Conservation (phyloP, 92 coral and sea anemone genomes). For the Nematostella vectensis region DNA sequence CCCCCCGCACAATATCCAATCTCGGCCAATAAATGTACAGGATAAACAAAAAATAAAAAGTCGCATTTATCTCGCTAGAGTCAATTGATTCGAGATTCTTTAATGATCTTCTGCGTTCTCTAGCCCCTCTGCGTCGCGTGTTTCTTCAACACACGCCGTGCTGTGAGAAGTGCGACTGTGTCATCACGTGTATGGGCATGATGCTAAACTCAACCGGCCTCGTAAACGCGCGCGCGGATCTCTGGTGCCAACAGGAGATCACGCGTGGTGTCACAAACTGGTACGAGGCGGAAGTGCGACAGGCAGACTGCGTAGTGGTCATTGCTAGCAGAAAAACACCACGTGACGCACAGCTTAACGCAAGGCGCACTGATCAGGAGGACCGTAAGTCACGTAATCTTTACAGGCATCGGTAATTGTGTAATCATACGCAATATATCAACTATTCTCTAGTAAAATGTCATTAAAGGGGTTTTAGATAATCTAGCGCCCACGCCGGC, state of each 20-base stretch:
- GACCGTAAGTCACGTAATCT: slow-evolving; percentile 27
- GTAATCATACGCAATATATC: neutral
- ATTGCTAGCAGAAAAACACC: slow-evolving; percentile 32
- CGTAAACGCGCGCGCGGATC: slow-evolving; percentile 48
- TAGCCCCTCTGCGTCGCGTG: slow-evolving; percentile 24
- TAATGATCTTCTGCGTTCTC: neutral
- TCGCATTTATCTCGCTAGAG: neutral
- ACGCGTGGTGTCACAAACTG: slow-evolving; percentile 46
- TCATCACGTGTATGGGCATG: slow-evolving; percentile 51
- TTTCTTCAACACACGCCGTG: slow-evolving; percentile 66
- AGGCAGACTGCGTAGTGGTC: slow-evolving; percentile 52
- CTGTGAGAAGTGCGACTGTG: slow-evolving; percentile 67
- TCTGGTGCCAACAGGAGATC: slow-evolving; percentile 52
- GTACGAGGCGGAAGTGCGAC: slow-evolving; percentile 54
- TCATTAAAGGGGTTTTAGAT: too few relatives aligned
- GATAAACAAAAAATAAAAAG: neutral
- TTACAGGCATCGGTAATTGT: neutral
- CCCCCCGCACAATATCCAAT: too few relatives aligned
- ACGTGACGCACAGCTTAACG: too few relatives aligned
- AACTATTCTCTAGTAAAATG: too few relatives aligned
- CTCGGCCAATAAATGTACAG: neutral
- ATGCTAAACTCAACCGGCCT: slow-evolving; percentile 48
- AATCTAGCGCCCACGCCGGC: too few relatives aligned
- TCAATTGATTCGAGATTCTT: neutral
- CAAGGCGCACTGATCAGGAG: slow-evolving; percentile 30